A percentile compares a stretch with the other conserved stretches of the same genome.
Evolutionary conservation across 2,113 vertebrate genomes (phyloP).

Genomic region (Sisor rabdophorus): DNA sequence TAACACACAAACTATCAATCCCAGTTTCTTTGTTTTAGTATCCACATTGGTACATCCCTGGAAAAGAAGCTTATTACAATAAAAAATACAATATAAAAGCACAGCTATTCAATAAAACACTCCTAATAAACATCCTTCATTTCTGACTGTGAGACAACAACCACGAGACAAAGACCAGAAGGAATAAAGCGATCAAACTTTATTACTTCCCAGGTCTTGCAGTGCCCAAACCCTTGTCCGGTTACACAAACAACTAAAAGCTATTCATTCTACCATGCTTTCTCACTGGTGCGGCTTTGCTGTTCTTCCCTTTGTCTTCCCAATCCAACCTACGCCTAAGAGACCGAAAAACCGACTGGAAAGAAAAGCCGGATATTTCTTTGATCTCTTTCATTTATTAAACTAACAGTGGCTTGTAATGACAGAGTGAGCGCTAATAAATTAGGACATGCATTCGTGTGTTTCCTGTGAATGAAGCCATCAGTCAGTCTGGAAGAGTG

Average conservation of each 20-base stretch:
- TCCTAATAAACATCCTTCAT: too few relatives aligned
- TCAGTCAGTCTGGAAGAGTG: constrained; percentile 33
- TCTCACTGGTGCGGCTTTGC: background rate
- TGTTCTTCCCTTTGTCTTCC: background rate
- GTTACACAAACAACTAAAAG: background rate
- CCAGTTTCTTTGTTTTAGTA: too few relatives aligned
- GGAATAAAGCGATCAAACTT: too few relatives aligned
- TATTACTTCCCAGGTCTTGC: too few relatives aligned
- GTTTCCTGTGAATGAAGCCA: constrained; percentile 54
- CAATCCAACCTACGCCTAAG: background rate
- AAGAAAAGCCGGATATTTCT: background rate
- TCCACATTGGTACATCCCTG: too few relatives aligned
- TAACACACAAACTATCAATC: too few relatives aligned
- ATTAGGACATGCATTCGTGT: constrained; percentile 31
- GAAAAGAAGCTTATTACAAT: too few relatives aligned
- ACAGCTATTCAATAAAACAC: too few relatives aligned
- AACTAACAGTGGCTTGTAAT: constrained; percentile 31
- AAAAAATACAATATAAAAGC: too few relatives aligned
- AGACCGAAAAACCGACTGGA: background rate
- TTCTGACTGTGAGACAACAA: too few relatives aligned
- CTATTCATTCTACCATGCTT: background rate
- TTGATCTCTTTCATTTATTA: constrained; percentile 1
- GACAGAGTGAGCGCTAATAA: constrained; percentile 17
- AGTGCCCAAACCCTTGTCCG: too few relatives aligned
- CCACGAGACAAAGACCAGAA: too few relatives aligned